Percentiles rank a stretch among this genome's conserved stretches.
Conservation (phyloP, 2,888 invertebrate genomes). For the Limnephilus rhombicus region DNA sequence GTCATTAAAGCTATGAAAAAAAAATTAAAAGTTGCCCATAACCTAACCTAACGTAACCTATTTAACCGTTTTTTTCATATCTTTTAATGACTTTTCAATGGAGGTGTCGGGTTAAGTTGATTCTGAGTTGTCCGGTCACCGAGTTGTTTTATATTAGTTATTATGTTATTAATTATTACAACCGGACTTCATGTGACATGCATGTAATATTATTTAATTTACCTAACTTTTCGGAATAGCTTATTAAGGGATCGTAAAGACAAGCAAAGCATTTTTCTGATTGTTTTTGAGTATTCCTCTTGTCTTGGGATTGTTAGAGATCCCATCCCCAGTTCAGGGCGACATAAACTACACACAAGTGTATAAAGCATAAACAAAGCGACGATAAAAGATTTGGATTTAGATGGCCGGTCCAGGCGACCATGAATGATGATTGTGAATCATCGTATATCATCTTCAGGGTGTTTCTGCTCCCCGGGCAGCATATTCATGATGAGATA, state of each 20-base stretch:
- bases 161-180: too few relatives aligned
- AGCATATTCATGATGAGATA: constrained; percentile 40
- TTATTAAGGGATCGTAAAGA: not conserved
- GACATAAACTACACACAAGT: not conserved
- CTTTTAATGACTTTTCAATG: too few relatives aligned
- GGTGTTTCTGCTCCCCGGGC: constrained; percentile 19
- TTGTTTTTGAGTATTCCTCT: not conserved
- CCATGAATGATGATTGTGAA: constrained; percentile 53
- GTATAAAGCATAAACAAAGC: constrained; percentile 37
- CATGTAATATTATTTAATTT: too few relatives aligned
- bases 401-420: constrained; percentile 43
- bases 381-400: constrained; percentile 56
- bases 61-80: too few relatives aligned
- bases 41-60: too few relatives aligned
- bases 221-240: not conserved
- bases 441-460: constrained; percentile 55
- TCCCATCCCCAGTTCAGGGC: not conserved
- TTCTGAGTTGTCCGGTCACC: too few relatives aligned
- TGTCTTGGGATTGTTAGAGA: not conserved
- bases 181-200: too few relatives aligned
- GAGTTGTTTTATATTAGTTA: too few relatives aligned
- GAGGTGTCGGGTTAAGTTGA: too few relatives aligned
- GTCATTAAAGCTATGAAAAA: too few relatives aligned
- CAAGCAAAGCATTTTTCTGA: not conserved
- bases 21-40: too few relatives aligned